Conservation (phyloP, 2,113 vertebrate genomes). For the Lota lota region DNA sequence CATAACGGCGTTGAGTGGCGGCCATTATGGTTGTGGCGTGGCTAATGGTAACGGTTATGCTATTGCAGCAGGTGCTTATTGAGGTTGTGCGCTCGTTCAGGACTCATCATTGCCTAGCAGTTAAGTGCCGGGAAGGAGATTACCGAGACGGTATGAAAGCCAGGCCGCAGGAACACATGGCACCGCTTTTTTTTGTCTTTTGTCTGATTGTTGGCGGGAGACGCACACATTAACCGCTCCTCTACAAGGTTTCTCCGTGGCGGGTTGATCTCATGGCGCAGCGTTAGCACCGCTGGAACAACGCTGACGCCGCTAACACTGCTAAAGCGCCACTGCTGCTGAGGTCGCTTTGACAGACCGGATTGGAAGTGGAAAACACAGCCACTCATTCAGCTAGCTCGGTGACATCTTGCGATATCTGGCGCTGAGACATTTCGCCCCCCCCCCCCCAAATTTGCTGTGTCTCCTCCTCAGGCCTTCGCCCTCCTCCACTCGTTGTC, state of each 20-base stretch:
- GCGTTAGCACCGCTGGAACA: no score
- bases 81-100: constrained; percentile 67
- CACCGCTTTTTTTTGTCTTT: constrained; percentile 38
- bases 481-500: no score
- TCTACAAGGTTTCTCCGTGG: no score
- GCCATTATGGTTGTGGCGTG: constrained; percentile 52
- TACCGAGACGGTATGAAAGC: constrained; percentile 28
- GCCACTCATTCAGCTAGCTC: no score
- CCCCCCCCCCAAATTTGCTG: no score
- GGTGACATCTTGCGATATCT: no score
- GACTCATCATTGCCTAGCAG: constrained; percentile 49
- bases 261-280: not conserved
- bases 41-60: constrained; percentile 63
- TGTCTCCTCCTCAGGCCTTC: no score
- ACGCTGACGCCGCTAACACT: no score
- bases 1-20: constrained; percentile 48
- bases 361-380: no score
- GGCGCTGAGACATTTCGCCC: no score
- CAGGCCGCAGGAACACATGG: constrained; percentile 50
- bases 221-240: not conserved
- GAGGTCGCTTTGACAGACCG: no score
- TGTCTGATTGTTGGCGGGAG: not conserved
- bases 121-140: constrained; percentile 54
- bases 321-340: no score
- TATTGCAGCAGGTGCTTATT: constrained; percentile 67